Percentiles rank a stretch among this genome's conserved stretches.
These are phyloP conservation scores for Brachionus calyciflorus DNA, from an alignment of 1,140 invertebrate genomes.

Conservation along the genomic window DNA sequence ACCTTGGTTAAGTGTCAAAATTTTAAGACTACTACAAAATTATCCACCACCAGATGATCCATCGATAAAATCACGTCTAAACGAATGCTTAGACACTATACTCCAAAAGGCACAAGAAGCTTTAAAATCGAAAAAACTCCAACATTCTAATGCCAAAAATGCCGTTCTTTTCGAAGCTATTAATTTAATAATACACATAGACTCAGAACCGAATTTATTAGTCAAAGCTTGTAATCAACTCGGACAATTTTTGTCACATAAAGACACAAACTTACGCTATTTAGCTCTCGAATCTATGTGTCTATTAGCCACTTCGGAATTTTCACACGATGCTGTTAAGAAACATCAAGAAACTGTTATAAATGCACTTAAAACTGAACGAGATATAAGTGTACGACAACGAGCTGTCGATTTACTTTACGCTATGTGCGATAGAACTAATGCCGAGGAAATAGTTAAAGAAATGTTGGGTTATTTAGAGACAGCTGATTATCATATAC, in stretches of 20 bases:
- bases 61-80: conserved; percentile 85
- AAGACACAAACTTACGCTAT: conserved; percentile 95
- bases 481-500: conserved; percentile 98
- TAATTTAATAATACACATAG: conserved; percentile 98
- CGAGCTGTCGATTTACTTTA: conserved; percentile 98
- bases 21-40: conserved; percentile 91
- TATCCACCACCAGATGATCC: conserved; percentile 96
- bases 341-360: conserved; percentile 99
- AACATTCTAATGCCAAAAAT: conserved; percentile 99
- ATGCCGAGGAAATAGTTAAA: conserved; percentile 98
- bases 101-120: conserved; percentile 99
- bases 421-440: conserved; percentile 99
- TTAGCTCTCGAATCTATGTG: conserved; percentile 99
- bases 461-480: conserved; percentile 99
- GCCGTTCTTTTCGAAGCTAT: conserved; percentile 99
- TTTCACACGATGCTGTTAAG: conserved; percentile 99
- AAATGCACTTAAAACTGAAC: conserved; percentile 95
- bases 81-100: conserved; percentile 99
- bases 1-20: conserved; percentile 97
- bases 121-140: conserved; percentile 99
- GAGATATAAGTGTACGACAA: conserved; percentile 96
- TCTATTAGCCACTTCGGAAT: conserved; percentile 95
- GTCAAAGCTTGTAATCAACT: conserved; percentile 97
- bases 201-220: conserved; percentile 90
- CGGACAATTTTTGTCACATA: conserved; percentile 94